These are phyloP conservation scores for Drosophila erecta DNA, from an alignment of 1,140 invertebrate species.

Conservation along the genomic window DNA sequence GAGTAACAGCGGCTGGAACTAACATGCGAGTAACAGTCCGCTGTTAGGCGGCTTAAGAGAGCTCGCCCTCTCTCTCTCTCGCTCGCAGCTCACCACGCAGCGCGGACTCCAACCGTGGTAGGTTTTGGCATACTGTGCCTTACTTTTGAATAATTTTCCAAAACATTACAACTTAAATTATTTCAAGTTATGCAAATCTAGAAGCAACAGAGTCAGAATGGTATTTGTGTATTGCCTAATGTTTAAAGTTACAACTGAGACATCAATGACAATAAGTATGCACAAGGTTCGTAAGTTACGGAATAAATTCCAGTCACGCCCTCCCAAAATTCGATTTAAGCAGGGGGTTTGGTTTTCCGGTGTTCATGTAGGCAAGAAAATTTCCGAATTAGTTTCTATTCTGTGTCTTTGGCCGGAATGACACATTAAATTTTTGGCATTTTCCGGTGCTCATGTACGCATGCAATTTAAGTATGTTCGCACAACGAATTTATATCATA, in stretches of 20 bases:
- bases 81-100: not conserved
- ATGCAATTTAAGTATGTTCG: not conserved
- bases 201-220: too few species aligned
- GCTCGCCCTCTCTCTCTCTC: not conserved
- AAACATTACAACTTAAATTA: too few species aligned
- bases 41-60: not conserved
- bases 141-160: too few species aligned
- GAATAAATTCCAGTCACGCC: conserved; percentile 1
- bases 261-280: not conserved
- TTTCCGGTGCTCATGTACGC: conserved; percentile 3
- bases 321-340: not conserved
- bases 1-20: not conserved
- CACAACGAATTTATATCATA: not conserved
- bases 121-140: not conserved
- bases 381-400: not conserved
- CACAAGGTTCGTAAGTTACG: not conserved
- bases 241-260: not conserved
- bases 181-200: too few species aligned
- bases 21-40: not conserved
- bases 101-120: conserved; percentile 7
- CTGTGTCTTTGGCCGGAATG: not conserved
- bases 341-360: not conserved
- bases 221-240: too few species aligned
- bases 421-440: conserved; percentile 2
- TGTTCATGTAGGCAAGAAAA: not conserved